A percentile compares a stretch with the other conserved stretches of the same genome.
These are phyloP conservation scores for Cephus spinipes DNA, from an alignment of 2,888 invertebrate genomes.

Conservation along the genomic window DNA sequence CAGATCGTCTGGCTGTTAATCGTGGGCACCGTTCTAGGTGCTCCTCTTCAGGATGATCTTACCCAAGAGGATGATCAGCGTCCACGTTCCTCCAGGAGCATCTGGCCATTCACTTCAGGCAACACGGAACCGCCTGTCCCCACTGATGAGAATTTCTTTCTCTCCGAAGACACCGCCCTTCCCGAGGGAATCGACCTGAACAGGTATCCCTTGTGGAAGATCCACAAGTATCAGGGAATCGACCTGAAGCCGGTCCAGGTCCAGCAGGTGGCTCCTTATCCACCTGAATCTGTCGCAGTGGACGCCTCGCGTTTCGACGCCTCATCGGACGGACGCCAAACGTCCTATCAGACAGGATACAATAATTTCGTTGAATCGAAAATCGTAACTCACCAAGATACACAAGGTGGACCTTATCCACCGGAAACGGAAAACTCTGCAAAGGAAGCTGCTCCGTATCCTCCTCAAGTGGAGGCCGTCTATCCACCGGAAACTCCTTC, in stretches of 20 bases:
- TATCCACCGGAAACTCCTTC: slow-evolving; percentile 10
- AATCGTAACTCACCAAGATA: neutral
- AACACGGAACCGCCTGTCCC: neutral
- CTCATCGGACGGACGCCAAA: slow-evolving; percentile 6
- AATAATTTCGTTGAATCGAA: slow-evolving; percentile 7
- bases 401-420: neutral
- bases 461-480: neutral
- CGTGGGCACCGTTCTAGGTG: neutral
- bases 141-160: slow-evolving; percentile 10
- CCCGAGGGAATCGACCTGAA: slow-evolving; percentile 26
- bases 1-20: neutral
- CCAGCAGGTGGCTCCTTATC: slow-evolving; percentile 10
- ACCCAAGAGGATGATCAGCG: neutral
- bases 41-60: neutral
- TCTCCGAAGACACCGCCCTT: slow-evolving; percentile 12
- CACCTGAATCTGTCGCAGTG: slow-evolving; percentile 6
- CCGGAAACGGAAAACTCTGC: neutral
- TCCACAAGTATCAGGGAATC: slow-evolving; percentile 38
- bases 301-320: slow-evolving; percentile 11
- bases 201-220: slow-evolving; percentile 37
- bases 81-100: slow-evolving; percentile 12
- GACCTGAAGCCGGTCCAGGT: slow-evolving; percentile 34
- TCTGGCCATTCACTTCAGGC: slow-evolving; percentile 15
- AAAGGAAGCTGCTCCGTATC: neutral
- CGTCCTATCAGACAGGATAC: slow-evolving; percentile 7